Percentiles rank a stretch among this genome's conserved stretches.
Conservation (phyloP, 2,113 vertebrate genomes). For the Ranitomeya variabilis region DNA sequence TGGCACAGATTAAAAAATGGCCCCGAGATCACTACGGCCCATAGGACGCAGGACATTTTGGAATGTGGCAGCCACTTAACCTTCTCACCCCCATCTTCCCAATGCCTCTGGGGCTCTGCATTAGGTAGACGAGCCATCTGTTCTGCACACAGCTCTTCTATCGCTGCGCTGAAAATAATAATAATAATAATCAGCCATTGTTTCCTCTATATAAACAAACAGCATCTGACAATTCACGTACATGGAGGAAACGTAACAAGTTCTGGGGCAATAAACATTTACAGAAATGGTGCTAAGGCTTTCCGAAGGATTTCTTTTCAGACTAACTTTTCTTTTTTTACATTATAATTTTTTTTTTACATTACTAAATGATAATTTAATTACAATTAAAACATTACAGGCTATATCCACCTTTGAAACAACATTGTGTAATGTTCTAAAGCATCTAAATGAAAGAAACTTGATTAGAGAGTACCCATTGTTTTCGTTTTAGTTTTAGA, state of each 20-base stretch:
- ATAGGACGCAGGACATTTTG: conserved; percentile 30
- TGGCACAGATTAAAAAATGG: background rate
- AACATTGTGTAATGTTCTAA: background rate
- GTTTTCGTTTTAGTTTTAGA: too few species aligned
- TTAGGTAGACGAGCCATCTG: conserved; percentile 42
- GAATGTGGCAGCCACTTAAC: conserved; percentile 48
- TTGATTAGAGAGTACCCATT: too few species aligned
- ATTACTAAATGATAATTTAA: too few species aligned
- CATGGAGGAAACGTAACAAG: background rate
- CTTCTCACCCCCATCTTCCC: conserved; percentile 46
- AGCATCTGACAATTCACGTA: background rate
- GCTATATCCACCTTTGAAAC: too few species aligned
- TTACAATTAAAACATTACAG: too few species aligned
- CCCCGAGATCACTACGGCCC: background rate
- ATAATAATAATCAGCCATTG: background rate
- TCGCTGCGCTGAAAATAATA: background rate
- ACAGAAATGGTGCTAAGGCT: too few species aligned
- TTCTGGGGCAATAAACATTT: background rate
- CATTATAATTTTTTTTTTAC: too few species aligned
- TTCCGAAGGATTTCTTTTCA: too few species aligned
- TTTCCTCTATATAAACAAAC: background rate
- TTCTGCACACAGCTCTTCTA: background rate
- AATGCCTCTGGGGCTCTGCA: conserved; percentile 28
- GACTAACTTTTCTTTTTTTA: too few species aligned
- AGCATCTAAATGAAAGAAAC: background rate